Conservation (phyloP, 2,113 vertebrate species). For the Synodontis membranacea region DNA sequence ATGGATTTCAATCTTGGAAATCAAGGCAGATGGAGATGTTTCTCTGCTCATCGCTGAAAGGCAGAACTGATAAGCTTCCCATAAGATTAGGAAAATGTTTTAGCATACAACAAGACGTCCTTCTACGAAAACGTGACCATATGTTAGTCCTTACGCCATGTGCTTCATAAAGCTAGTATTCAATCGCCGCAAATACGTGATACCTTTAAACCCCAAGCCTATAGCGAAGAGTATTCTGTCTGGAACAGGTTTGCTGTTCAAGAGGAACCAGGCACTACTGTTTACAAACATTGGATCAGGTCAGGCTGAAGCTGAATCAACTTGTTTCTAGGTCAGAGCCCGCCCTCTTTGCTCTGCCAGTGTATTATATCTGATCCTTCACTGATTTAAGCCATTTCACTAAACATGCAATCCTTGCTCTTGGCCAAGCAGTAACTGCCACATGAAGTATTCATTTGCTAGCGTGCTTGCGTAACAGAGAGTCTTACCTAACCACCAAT, state of each 20-base stretch:
- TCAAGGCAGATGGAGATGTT: background rate
- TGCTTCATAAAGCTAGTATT: background rate
- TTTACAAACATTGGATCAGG: slow-evolving; percentile 25
- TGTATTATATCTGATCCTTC: slow-evolving; percentile 26
- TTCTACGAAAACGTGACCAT: background rate
- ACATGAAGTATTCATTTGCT: background rate
- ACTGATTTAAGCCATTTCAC: background rate
- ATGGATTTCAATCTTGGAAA: background rate
- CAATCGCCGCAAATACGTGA: background rate
- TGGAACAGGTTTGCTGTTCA: background rate
- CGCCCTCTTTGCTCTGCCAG: slow-evolving; percentile 13
- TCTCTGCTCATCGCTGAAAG: background rate
- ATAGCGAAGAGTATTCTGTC: background rate
- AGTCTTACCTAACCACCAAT: background rate
- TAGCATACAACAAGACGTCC: background rate
- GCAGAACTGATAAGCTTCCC: background rate
- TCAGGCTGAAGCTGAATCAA: slow-evolving; percentile 13
- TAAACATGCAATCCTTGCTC: background rate
- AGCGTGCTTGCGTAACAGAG: background rate
- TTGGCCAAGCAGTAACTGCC: background rate
- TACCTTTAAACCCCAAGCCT: background rate
- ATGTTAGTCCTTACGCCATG: background rate
- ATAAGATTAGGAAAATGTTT: background rate
- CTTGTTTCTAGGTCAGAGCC: slow-evolving; percentile 40
- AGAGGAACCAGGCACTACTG: background rate